Percentiles rank a stretch among this genome's conserved stretches.
phyloP scores from a whole-genome alignment of 37 sponge, comb jelly and placozoan genomes.

The Cliona cf. orientalis region DNA sequence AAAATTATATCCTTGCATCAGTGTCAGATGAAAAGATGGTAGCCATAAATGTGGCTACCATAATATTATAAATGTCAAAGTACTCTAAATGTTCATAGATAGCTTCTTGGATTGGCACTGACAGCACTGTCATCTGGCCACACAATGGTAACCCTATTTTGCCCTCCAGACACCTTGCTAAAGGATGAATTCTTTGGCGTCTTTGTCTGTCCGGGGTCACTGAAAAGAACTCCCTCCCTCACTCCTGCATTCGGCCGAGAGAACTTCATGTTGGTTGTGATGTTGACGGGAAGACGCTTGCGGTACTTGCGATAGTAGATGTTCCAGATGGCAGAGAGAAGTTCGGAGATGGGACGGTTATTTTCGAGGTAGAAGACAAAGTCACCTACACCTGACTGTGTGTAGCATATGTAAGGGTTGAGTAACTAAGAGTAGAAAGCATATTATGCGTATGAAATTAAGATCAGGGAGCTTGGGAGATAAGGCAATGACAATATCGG shows the following conservation, averaged over 20 bases:
- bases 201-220: constrained; percentile 23
- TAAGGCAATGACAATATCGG: too few species aligned
- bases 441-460: background rate
- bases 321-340: constrained; percentile 54
- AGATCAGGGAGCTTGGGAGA: too few species aligned
- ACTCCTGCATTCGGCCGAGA: constrained; percentile 30
- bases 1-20: too few species aligned
- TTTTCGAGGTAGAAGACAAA: constrained; percentile 57
- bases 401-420: constrained; percentile 1
- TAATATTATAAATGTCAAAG: too few species aligned
- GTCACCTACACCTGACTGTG: constrained; percentile 72
- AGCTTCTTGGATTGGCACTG: too few species aligned
- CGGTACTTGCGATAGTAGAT: constrained; percentile 48
- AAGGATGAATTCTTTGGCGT: too few species aligned
- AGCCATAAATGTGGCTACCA: too few species aligned
- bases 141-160: too few species aligned
- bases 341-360: constrained; percentile 57
- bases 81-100: too few species aligned
- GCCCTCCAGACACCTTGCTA: too few species aligned
- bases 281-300: constrained; percentile 35
- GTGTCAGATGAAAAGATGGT: too few species aligned
- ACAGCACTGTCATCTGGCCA: too few species aligned
- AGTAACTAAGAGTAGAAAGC: background rate
- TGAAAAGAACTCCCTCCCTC: constrained; percentile 5
- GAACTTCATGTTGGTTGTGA: constrained; percentile 43